A percentile compares a stretch with the other conserved stretches of the same genome.
These are phyloP conservation scores for Myoxocephalus aenaeus DNA, from an alignment of 2,797 vertebrate genomes.

Conservation along the genomic window DNA sequence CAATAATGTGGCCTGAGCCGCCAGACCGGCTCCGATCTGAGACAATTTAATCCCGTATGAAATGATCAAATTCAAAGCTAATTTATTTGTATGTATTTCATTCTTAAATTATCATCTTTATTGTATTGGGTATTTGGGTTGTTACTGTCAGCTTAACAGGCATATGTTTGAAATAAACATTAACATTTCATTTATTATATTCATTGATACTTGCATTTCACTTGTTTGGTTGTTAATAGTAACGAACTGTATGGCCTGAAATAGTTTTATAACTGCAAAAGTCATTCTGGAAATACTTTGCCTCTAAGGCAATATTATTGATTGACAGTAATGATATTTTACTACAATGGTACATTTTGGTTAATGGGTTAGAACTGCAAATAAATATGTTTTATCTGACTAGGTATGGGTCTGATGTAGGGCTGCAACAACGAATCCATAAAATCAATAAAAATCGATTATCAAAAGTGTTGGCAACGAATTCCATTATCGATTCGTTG, in stretches of 20 bases:
- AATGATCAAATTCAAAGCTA: background rate
- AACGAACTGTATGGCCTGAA: background rate
- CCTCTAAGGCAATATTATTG: constrained; percentile 23
- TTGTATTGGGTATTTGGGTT: background rate
- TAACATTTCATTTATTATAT: background rate
- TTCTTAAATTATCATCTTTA: background rate
- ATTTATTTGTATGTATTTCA: background rate
- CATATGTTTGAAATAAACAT: background rate
- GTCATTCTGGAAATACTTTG: constrained; percentile 19
- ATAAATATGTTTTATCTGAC: background rate
- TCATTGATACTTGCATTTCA: constrained; percentile 7
- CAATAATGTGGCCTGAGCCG: no score
- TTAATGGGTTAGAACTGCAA: background rate
- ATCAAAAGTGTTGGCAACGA: no score
- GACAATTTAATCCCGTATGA: background rate
- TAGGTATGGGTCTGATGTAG: background rate
- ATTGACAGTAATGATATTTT: background rate
- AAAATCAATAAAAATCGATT: no score
- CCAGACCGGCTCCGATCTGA: no score
- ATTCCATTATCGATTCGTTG: no score
- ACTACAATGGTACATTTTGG: background rate
- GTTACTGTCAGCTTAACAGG: background rate
- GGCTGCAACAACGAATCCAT: no score
- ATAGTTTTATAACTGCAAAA: constrained; percentile 19
- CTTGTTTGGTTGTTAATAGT: background rate